These are phyloP conservation scores for Bursaphelenchus okinawaensis DNA, from an alignment of 2,888 invertebrate genomes.

Conservation along the genomic window DNA sequence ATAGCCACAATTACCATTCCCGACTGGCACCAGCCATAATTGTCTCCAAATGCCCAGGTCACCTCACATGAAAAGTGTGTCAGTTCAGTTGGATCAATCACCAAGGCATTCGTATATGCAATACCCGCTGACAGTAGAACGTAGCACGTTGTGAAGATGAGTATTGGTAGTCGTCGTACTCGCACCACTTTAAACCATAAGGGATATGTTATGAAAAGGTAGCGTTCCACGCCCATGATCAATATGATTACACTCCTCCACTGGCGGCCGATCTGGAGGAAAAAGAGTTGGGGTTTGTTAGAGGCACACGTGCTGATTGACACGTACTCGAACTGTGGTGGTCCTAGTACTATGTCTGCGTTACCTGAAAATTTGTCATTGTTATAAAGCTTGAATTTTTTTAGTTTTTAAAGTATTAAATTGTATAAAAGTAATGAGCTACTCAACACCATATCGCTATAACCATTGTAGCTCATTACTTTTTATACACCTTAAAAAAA, in stretches of 20 bases:
- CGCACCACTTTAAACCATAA: constrained; percentile 32
- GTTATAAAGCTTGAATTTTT: background rate
- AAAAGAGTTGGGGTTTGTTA: constrained; percentile 31
- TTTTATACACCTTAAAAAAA: too few relatives aligned
- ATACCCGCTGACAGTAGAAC: constrained; percentile 25
- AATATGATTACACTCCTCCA: constrained; percentile 31
- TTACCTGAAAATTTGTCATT: constrained; percentile 13
- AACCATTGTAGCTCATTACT: background rate
- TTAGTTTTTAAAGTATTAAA: background rate
- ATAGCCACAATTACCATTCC: constrained; percentile 12
- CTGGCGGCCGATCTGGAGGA: constrained; percentile 29
- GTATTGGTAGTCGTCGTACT: constrained; percentile 27
- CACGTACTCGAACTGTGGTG: background rate
- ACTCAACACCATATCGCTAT: background rate
- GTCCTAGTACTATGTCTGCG: background rate
- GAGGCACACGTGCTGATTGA: constrained; percentile 16
- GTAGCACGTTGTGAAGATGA: constrained; percentile 31
- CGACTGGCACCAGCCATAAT: constrained; percentile 27
- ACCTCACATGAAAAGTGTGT: constrained; percentile 34
- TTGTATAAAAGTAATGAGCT: background rate
- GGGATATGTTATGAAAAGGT: constrained; percentile 30
- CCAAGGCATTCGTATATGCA: constrained; percentile 31
- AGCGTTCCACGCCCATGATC: constrained; percentile 33
- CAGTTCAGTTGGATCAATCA: constrained; percentile 29
- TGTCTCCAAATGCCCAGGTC: constrained; percentile 36